Evolutionary conservation across 2,888 invertebrate species (phyloP), one percentile per base, ranked within the genome.

Genomic region (Octodonta nipae): DNA sequence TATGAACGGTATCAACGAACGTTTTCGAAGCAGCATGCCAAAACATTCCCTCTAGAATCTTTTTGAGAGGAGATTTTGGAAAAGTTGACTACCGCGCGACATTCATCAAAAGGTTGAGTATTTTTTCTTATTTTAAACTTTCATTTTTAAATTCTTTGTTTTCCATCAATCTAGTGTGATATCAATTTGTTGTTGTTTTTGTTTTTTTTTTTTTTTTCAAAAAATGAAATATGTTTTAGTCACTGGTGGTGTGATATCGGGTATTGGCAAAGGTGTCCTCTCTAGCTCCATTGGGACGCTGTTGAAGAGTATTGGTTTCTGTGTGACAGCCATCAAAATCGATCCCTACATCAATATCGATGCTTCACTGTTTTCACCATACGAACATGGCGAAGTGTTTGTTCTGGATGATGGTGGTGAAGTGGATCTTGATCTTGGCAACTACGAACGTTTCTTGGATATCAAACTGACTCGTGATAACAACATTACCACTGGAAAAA

Each of bases 331-430:
- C 28, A 96, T 98, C 53, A 98, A 98, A 72, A 98, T 98, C 58
- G 98, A 98, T 64, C 98, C 98, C 0, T 98, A 98, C 57, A 89
- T 98, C 43, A 98, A 98, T 64, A 91, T 96, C 40, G 96, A 96
- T 63, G 96, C 96, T 42, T 95, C 96, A 37, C 96, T 95, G 14
- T 96, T 96, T 66, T 95, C 95, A 5, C 96, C 96, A 0, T 95
- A 91, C 56, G 96, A 96, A 58, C 96, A 98, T 61, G 96, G 95
- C 89, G 69, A 69, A 24, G 24, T 24, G 6, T 24, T 4, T 6
- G 24, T 24, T 6, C 4, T 6, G 4, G 24, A 24, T 5, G 24
- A 24, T 6, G 24, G 24, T 6, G 24, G 4, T 24, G 24, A 24
- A 24, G 7, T 6, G 3, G 24, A 24, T 24, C 24, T 24, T 4